These are phyloP conservation scores for Enteromius unitaeniatus DNA, from an alignment of 2,797 vertebrate genomes.

Conservation along the genomic window DNA sequence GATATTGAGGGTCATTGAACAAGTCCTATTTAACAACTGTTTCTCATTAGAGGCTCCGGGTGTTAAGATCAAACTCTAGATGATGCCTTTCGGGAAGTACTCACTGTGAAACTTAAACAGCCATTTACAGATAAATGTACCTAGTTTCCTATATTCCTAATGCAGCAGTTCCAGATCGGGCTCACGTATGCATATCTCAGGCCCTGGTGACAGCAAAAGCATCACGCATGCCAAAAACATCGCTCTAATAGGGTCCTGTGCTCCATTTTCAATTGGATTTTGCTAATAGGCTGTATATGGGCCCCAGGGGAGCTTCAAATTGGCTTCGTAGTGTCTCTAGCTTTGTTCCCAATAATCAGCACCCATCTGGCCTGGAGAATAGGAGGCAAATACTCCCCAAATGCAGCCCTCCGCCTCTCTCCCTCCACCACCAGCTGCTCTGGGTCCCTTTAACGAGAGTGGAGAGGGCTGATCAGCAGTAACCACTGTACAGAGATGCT, in stretches of 20 bases:
- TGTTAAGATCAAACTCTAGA: conserved; percentile 15
- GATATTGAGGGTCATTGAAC: conserved; percentile 11
- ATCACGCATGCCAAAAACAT: conserved; percentile 57
- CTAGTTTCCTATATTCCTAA: conserved; percentile 27
- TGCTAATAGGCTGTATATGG: conserved; percentile 65
- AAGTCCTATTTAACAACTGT: conserved; percentile 28
- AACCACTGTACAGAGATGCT: conserved; percentile 44
- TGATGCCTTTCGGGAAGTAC: not conserved
- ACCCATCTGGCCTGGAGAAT: conserved; percentile 66
- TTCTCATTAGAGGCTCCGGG: conserved; percentile 39
- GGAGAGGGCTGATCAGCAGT: conserved; percentile 67
- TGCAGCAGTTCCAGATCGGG: conserved; percentile 39
- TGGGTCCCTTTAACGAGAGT: conserved; percentile 61
- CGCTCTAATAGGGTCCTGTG: conserved; percentile 59
- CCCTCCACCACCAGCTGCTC: conserved; percentile 62
- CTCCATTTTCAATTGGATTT: conserved; percentile 66
- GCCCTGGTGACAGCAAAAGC: conserved; percentile 54
- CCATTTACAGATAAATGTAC: conserved; percentile 28
- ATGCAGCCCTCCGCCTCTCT: conserved; percentile 30
- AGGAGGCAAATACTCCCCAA: conserved; percentile 61
- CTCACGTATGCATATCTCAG: conserved; percentile 44
- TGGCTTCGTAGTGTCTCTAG: conserved; percentile 64
- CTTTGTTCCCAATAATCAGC: conserved; percentile 66
- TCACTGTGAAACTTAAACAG: conserved; percentile 38
- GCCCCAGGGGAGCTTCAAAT: conserved; percentile 59